A percentile compares a stretch with the other conserved stretches of the same genome.
Evolutionary conservation across 2,888 invertebrate genomes (phyloP).

Genomic region (Taphrorychus bicolor): DNA sequence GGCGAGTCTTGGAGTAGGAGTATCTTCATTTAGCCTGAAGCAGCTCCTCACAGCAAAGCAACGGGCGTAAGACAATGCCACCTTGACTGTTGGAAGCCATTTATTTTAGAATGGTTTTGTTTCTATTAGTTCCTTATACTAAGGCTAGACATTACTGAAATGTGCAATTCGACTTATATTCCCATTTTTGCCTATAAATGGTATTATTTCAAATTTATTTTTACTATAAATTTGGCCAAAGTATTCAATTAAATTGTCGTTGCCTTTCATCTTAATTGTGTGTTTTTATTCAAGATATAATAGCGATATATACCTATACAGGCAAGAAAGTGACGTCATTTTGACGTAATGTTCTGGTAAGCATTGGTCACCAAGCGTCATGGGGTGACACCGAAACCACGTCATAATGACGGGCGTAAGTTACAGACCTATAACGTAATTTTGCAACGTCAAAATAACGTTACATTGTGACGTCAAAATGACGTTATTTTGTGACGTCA

Average conservation of each 20-base stretch:
- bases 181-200: constrained; percentile 51
- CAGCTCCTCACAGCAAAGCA: constrained; percentile 48
- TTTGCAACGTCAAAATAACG: no score
- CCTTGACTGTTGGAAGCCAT: background rate
- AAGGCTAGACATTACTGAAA: constrained; percentile 31
- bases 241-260: background rate
- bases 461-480: no score
- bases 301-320: background rate
- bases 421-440: no score
- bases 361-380: no score
- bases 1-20: constrained; percentile 56
- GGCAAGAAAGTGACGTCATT: no score
- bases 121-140: constrained; percentile 13
- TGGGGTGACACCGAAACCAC: no score
- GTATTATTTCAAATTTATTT: constrained; percentile 56
- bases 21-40: constrained; percentile 57
- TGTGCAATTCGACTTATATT: constrained; percentile 41
- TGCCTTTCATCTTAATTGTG: background rate
- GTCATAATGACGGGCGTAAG: no score
- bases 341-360: no score
- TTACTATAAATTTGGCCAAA: constrained; percentile 43
- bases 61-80: constrained; percentile 11
- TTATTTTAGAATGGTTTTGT: constrained; percentile 16
- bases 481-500: no score
- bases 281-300: background rate